These are phyloP conservation scores for Drosophila fulvimacula DNA, from an alignment of 2,888 invertebrate genomes.

Conservation along the genomic window DNA sequence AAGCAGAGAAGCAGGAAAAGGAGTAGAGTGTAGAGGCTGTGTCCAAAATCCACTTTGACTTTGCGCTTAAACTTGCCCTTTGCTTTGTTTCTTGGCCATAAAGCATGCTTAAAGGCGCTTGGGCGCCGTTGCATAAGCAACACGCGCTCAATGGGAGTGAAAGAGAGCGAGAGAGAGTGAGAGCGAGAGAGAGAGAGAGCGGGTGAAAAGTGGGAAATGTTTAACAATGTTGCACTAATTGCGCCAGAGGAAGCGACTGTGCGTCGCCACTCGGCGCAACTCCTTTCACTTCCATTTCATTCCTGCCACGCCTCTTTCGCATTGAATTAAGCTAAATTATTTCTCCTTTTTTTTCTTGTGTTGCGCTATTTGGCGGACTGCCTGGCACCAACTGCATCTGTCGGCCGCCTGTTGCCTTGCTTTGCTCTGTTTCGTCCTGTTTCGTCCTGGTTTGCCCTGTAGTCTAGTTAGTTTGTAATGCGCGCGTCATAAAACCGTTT, in stretches of 20 bases:
- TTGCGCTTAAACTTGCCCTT: conserved; percentile 75
- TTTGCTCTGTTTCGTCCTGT: not conserved
- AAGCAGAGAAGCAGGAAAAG: not conserved
- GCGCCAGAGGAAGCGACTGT: conserved; percentile 76
- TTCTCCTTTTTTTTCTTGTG: conserved; percentile 54
- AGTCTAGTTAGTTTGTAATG: conserved; percentile 33
- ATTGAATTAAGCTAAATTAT: conserved; percentile 77
- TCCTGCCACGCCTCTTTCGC: conserved; percentile 18
- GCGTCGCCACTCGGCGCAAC: conserved; percentile 49
- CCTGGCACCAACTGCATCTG: conserved; percentile 72
- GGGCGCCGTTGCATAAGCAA: conserved; percentile 41
- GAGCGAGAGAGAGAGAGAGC: not conserved
- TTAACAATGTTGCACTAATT: conserved; percentile 82
- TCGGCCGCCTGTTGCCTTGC: conserved; percentile 11
- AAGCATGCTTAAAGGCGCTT: conserved; percentile 54
- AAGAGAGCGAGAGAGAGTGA: conserved; percentile 28
- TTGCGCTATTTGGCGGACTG: conserved; percentile 53
- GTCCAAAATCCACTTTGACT: conserved; percentile 61
- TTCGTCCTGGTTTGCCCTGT: not conserved
- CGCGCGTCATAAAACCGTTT: conserved; percentile 58
- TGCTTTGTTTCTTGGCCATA: conserved; percentile 53
- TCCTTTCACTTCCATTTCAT: conserved; percentile 23
- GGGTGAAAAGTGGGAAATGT: conserved; percentile 36
- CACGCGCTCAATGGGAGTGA: conserved; percentile 32
- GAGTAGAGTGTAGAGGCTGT: not conserved